phyloP scores from a whole-genome alignment of 1,140 invertebrate genomes.

The Drosophila azteca region DNA sequence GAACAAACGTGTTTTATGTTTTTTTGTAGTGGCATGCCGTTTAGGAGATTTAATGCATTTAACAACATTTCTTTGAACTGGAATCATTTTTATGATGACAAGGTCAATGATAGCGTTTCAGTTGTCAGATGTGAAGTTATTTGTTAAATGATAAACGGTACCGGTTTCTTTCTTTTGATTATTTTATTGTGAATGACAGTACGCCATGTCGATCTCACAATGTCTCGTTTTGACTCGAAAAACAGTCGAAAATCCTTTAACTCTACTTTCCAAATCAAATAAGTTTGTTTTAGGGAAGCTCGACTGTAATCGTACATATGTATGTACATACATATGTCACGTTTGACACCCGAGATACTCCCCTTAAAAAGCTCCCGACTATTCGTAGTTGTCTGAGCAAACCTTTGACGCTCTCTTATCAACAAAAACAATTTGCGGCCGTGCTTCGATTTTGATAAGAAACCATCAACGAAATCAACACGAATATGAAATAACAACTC shows the following conservation, averaged over 20 bases:
- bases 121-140: constrained; percentile 51
- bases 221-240: too few relatives aligned
- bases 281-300: too few relatives aligned
- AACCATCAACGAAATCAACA: constrained; percentile 22
- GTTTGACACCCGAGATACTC: background rate
- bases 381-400: constrained; percentile 1
- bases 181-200: constrained; percentile 8
- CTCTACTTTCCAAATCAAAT: too few relatives aligned
- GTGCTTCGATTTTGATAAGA: constrained; percentile 46
- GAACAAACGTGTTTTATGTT: constrained; percentile 72
- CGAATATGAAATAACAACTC: constrained; percentile 23
- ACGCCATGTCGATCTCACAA: too few relatives aligned
- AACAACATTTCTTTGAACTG: constrained; percentile 61
- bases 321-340: too few relatives aligned
- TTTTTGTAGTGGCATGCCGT: constrained; percentile 20
- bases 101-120: constrained; percentile 57
- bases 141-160: constrained; percentile 43
- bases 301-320: too few relatives aligned
- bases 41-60: constrained; percentile 53
- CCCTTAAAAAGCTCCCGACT: constrained; percentile 26
- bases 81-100: constrained; percentile 50
- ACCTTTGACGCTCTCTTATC: constrained; percentile 40
- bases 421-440: constrained; percentile 46
- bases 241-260: too few relatives aligned
- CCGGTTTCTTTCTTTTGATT: constrained; percentile 10